Base-by-base conservation (phyloP, 2,113 vertebrate species). In the Erythrocercus mccallii region DNA sequence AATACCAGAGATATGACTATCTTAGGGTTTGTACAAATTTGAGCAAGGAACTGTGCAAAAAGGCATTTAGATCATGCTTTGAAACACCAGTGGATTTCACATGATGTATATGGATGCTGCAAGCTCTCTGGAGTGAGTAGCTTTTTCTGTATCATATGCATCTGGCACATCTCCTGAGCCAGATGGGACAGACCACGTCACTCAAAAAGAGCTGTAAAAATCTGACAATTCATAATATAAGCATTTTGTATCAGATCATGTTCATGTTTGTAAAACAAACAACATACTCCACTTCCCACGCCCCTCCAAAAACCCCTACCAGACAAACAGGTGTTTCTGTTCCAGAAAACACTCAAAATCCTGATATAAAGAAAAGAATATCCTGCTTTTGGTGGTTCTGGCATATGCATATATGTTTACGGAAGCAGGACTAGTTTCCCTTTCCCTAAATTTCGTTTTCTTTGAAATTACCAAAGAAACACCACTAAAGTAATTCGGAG, bases 301-400 rank as follows among this genome's bases (percentile, higher is more conserved):
- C 1, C 3, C 6, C 12, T 13, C 18, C 2, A 5, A 37, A 37
- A 51, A 19, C 1, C 5, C 15, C 16, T 38, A 38, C 24, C 5
- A 11, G 35, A 80, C 28, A 22, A 11, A 20, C 10, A 60, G 38
- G 22, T 47, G 15, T 76, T 95, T 69, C 81, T 81, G 16, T 48
- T 84, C 33, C 30, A 78, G 88, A 62, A 85, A 90, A 42, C 37
- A 66, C 8, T 73, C 37, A 77, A 68, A 77, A 69, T 65, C 17
- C 15, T 27, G 30, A 66, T 10, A 81, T 1, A 58, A 87, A 81
- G 25, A 53, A 87, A 33, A 76, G 3, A 65, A n/a, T 23, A 45
- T 27, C 24, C 23, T 64, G 38, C 5, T 65, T 56, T 65, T 60
- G 27, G n/a, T 44, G 13, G 11, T 78, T 50, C 38, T 70, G 33